phyloP scores from a whole-genome alignment of 1,140 invertebrate genomes.

The honey bee (Apis mellifera) region DNA sequence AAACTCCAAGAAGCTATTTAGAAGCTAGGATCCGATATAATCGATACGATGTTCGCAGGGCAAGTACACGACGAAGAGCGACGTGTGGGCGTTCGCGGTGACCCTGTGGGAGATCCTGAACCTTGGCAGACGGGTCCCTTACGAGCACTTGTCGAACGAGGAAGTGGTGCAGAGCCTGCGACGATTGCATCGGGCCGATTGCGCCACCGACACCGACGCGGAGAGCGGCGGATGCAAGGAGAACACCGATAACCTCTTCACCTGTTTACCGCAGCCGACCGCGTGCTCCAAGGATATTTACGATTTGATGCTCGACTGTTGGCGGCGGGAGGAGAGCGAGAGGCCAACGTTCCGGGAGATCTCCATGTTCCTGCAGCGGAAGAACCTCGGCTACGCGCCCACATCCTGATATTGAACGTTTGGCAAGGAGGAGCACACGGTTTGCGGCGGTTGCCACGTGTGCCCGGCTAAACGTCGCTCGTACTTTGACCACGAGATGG shows the following conservation, averaged over 20 bases:
- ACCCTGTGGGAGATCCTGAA: slow-evolving; percentile 90
- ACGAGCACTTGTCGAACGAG: slow-evolving; percentile 86
- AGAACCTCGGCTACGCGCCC: slow-evolving; percentile 89
- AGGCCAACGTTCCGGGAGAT: slow-evolving; percentile 93
- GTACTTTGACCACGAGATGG: background rate
- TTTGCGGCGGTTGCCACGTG: slow-evolving; percentile 24
- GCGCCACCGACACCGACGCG: slow-evolving; percentile 57
- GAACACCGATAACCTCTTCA: slow-evolving; percentile 78
- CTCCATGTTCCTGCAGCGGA: slow-evolving; percentile 92
- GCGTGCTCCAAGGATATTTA: slow-evolving; percentile 92
- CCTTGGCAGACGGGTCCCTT: slow-evolving; percentile 86
- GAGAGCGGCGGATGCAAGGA: slow-evolving; percentile 54
- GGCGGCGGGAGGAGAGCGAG: slow-evolving; percentile 89
- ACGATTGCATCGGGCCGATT: slow-evolving; percentile 83
- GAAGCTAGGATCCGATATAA: background rate
- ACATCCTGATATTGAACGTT: slow-evolving; percentile 81
- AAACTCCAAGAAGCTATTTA: too few relatives aligned
- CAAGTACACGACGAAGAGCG: slow-evolving; percentile 89
- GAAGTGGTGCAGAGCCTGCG: slow-evolving; percentile 88
- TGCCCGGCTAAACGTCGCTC: slow-evolving; percentile 27
- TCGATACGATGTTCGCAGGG: slow-evolving; percentile 76
- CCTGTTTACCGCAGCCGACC: slow-evolving; percentile 85
- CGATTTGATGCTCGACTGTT: slow-evolving; percentile 95
- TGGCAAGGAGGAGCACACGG: slow-evolving; percentile 19
- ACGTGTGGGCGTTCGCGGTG: slow-evolving; percentile 90